These are phyloP conservation scores for Pectinophora gossypiella DNA, from an alignment of 1,140 invertebrate species.

Conservation along the genomic window DNA sequence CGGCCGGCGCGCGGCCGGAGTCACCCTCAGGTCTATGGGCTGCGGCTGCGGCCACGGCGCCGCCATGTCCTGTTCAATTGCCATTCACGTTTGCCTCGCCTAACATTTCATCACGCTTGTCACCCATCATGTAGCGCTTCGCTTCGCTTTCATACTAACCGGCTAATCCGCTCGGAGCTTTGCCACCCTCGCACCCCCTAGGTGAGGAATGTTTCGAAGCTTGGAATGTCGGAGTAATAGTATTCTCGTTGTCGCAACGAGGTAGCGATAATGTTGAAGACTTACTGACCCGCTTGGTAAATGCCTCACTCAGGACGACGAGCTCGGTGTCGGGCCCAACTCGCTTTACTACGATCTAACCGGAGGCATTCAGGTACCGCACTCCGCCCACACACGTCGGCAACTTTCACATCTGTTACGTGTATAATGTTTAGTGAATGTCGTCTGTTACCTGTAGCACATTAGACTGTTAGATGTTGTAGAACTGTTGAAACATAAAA, in stretches of 20 bases:
- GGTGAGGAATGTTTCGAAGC: conserved; percentile 32
- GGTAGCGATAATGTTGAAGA: conserved; percentile 65
- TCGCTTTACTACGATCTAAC: conserved; percentile 73
- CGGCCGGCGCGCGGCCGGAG: conserved; percentile 30
- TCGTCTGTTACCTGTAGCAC: not conserved
- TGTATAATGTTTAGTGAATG: not conserved
- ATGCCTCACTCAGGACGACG: conserved; percentile 71
- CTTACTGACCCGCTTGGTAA: conserved; percentile 70
- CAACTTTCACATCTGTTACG: not conserved
- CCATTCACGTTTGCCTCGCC: not conserved
- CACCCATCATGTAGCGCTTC: conserved; percentile 48
- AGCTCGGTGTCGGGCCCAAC: conserved; percentile 66
- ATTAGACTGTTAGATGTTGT: not conserved
- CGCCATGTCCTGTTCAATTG: not conserved
- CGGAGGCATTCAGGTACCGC: conserved; percentile 72
- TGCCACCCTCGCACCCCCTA: conserved; percentile 37
- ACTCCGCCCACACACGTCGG: not conserved
- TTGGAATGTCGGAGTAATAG: conserved; percentile 49
- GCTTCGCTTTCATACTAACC: conserved; percentile 58
- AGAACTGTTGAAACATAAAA: too few relatives aligned
- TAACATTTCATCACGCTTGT: conserved; percentile 24
- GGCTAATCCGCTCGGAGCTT: conserved; percentile 54
- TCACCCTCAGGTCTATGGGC: conserved; percentile 68
- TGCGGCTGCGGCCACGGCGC: too few relatives aligned
- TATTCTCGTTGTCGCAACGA: conserved; percentile 61